Base-by-base conservation (phyloP, 2,888 invertebrate genomes). In the Eustalomyia histrio region DNA sequence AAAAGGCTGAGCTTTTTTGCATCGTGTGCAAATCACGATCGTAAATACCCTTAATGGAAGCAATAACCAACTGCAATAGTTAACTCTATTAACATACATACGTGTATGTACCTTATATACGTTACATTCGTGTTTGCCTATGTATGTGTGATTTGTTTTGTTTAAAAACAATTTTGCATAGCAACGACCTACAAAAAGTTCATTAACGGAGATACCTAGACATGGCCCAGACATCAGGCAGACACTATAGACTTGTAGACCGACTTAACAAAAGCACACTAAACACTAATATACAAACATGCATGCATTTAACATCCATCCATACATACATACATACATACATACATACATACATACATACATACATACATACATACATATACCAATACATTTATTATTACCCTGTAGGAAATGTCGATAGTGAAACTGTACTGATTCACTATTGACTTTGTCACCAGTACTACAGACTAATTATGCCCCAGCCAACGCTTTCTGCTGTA, bases 141-240 rank as follows among this genome's bases (percentile, higher is more conserved):
- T 53, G 67, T 68, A 47, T 80, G 73, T 76, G 80, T 82, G 67
- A 35, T 76, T 57, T 71, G 35, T 57, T 75, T 61, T 67, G 65
- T 76, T 76, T 79, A 78, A 76, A 72, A 43, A 78, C 14, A 35
- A 63, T 61, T 75, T 73, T 85, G 86, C 88, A 87, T 88, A 88
- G 87, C 88, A 89, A 88, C 90, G 90, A 90, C 90, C 90, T 90
- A 90, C 90, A 90, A 90, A 90, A 90, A 90, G 90, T 90, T 90
- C 90, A 90, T 90, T 90, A 90, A 89, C 89, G 89, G 89, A 52
- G 87, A 83, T 85, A 83, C 85, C 86, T 89, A 90, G 90, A 90
- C 89, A 88, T 90, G 90, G 90, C 89, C 90, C 90, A 90, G 90
- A 90, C 90, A 89, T 87, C 87, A 86, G 84, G 86, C 88, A 88